Percentiles rank a stretch among this genome's conserved stretches.
Evolutionary conservation across 2,113 vertebrate species (phyloP).

Genomic region (Nannospalax galili): DNA sequence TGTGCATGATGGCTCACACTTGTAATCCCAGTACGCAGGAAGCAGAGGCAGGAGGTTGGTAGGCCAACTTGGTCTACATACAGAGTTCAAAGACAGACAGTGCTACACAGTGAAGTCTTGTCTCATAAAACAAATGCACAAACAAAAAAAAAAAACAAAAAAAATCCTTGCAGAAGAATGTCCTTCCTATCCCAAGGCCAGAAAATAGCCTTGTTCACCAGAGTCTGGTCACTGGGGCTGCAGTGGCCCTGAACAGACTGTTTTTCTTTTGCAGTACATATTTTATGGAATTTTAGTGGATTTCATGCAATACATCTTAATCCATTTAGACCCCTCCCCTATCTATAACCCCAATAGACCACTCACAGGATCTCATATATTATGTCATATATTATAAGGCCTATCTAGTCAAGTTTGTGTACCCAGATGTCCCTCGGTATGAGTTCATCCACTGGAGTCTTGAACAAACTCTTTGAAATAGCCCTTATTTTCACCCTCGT

Average conservation of each 20-base stretch:
- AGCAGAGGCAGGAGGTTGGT: background rate
- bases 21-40: background rate
- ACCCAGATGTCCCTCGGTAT: too few relatives aligned
- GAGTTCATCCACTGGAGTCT: too few relatives aligned
- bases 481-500: background rate
- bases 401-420: too few relatives aligned
- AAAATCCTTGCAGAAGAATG: background rate
- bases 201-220: background rate
- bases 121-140: background rate
- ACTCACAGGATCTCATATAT: too few relatives aligned
- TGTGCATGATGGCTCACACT: background rate
- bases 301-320: too few relatives aligned
- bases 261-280: too few relatives aligned
- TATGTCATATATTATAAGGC: too few relatives aligned
- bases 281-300: too few relatives aligned
- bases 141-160: background rate
- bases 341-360: too few relatives aligned
- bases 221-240: background rate
- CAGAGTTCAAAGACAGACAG: background rate
- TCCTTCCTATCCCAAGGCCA: background rate
- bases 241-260: background rate
- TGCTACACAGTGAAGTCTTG: background rate
- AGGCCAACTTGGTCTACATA: background rate
- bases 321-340: too few relatives aligned
- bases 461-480: background rate